A percentile compares a stretch with the other conserved stretches of the same genome.
phyloP scores from a whole-genome alignment of 2,888 invertebrate species.

The Archips crataeganus region DNA sequence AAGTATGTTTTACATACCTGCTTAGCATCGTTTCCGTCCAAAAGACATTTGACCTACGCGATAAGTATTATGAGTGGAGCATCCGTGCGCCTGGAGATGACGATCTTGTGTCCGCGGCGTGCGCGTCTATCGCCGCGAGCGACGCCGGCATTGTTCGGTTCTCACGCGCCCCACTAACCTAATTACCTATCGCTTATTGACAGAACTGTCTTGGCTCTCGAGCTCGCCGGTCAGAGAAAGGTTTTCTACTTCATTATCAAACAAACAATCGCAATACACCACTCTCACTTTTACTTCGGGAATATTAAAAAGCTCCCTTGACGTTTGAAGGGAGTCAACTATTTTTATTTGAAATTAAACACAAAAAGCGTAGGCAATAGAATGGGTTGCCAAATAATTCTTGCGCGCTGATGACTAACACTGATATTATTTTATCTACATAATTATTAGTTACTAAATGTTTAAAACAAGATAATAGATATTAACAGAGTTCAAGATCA shows the following conservation, averaged over 20 bases:
- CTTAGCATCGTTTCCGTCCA: constrained; percentile 31
- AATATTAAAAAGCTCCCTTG: constrained; percentile 34
- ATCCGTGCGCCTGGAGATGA: constrained; percentile 41
- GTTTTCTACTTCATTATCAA: constrained; percentile 49
- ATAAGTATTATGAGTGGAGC: constrained; percentile 48
- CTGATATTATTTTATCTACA: constrained; percentile 25
- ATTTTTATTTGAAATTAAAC: constrained; percentile 35
- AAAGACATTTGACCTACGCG: constrained; percentile 48
- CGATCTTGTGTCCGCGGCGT: constrained; percentile 53
- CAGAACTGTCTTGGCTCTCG: constrained; percentile 80
- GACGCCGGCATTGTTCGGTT: constrained; percentile 68
- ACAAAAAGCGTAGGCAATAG: constrained; percentile 32
- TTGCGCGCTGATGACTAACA: constrained; percentile 28
- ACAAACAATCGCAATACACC: constrained; percentile 20
- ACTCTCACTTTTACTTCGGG: constrained; percentile 2
- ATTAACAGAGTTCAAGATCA: not conserved
- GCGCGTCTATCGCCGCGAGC: constrained; percentile 56
- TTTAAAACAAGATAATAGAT: not conserved
- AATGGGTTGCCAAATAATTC: constrained; percentile 32
- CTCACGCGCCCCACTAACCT: constrained; percentile 79
- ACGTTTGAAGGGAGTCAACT: constrained; percentile 28
- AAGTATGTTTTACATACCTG: not conserved
- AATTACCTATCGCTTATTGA: constrained; percentile 79
- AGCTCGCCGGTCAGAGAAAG: constrained; percentile 67
- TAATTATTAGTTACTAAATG: not conserved